Evolutionary conservation across 2,113 vertebrate genomes (phyloP).

Genomic region (Stigmatopora nigra): DNA sequence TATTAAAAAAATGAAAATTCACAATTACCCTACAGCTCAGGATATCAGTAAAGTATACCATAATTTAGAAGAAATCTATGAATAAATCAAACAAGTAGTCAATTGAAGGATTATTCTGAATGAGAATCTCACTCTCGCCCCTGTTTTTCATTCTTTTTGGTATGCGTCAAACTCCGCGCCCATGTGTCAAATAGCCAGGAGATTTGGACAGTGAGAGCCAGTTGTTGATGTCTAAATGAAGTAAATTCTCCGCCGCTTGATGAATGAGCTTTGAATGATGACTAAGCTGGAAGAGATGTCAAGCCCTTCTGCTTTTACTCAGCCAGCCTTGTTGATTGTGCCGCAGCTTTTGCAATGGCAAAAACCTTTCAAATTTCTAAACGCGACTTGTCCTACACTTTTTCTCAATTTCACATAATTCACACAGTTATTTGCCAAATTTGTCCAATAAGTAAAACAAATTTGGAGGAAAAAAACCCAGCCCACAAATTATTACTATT

Average conservation of each 20-base stretch:
- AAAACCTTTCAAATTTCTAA: too few relatives aligned
- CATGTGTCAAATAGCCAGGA: slow-evolving; percentile 39
- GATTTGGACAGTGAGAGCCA: slow-evolving; percentile 38
- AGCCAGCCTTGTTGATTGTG: slow-evolving; percentile 55
- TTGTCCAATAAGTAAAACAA: too few relatives aligned
- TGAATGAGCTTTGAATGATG: slow-evolving; percentile 60
- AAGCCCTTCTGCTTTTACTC: slow-evolving; percentile 53
- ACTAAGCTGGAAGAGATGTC: slow-evolving; percentile 45
- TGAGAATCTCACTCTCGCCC: slow-evolving; percentile 16
- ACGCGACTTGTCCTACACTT: too few relatives aligned
- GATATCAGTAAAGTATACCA: slow-evolving; percentile 59
- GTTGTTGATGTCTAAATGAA: slow-evolving; percentile 48
- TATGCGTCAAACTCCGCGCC: slow-evolving; percentile 29
- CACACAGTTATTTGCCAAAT: too few relatives aligned
- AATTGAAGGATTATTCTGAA: slow-evolving; percentile 48
- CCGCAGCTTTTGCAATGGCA: slow-evolving; percentile 22
- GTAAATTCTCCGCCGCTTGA: slow-evolving; percentile 46
- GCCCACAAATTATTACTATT: too few relatives aligned
- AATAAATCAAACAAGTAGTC: slow-evolving; percentile 69
- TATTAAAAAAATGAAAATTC: slow-evolving; percentile 6
- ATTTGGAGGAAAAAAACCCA: too few relatives aligned
- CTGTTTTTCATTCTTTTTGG: slow-evolving; percentile 22
- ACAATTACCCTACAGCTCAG: slow-evolving; percentile 55
- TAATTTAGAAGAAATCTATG: slow-evolving; percentile 52
- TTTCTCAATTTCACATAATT: too few relatives aligned